A percentile compares a stretch with the other conserved stretches of the same genome.
Evolutionary conservation across 2,797 vertebrate genomes (phyloP).

Genomic region (Sebastes itinus): DNA sequence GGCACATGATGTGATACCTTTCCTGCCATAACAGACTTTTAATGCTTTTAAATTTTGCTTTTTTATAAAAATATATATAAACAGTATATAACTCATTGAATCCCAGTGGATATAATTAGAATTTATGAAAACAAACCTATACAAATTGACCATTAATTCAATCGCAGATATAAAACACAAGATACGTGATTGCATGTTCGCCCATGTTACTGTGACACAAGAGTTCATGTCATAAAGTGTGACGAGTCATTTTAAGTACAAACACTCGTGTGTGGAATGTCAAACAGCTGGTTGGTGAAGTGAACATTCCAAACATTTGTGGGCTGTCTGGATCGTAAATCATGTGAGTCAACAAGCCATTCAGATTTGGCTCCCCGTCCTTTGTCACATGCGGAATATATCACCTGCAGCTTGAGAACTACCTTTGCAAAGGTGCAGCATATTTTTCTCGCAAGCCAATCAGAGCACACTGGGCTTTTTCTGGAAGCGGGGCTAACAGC

Average conservation of each 20-base stretch:
- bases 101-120: no score
- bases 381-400: no score
- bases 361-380: no score
- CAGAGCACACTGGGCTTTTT: no score
- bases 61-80: neutral
- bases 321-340: no score
- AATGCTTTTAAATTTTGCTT: neutral
- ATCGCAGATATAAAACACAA: neutral
- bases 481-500: no score
- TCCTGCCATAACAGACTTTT: neutral
- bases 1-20: neutral
- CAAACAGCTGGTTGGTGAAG: neutral
- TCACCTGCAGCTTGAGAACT: no score
- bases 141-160: neutral
- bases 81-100: neutral
- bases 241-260: neutral
- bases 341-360: no score
- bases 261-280: neutral
- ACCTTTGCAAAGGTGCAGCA: no score
- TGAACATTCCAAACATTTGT: neutral
- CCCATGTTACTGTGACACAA: no score
- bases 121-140: neutral
- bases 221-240: neutral
- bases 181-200: no score
- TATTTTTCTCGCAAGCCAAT: no score